phyloP scores from a whole-genome alignment of 64 coral and sea anemone species.

The Montipora foliosa region DNA sequence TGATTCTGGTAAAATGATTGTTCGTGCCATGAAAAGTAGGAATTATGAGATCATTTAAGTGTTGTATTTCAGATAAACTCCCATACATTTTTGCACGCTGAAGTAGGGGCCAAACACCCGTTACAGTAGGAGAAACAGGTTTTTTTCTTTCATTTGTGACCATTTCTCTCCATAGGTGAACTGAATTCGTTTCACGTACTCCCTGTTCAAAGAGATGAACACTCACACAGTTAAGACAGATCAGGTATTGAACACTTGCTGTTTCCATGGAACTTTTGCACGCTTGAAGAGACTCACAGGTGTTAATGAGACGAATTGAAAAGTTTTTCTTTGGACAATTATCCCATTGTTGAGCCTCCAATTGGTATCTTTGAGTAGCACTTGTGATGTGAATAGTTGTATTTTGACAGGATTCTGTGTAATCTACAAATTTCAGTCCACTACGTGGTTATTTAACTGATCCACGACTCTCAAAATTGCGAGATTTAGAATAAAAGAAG shows the following conservation, averaged over 20 bases:
- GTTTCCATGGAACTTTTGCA: neutral
- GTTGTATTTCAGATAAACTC: neutral
- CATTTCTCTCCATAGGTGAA: no score
- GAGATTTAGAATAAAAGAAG: no score
- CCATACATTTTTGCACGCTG: no score
- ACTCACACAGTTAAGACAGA: neutral
- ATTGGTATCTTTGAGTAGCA: neutral
- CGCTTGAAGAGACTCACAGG: neutral
- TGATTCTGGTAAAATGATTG: neutral
- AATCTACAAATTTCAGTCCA: no score
- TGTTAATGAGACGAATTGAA: neutral
- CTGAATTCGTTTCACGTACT: no score
- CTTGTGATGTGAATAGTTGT: neutral
- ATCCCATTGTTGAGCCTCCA: neutral
- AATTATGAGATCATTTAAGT: constrained; percentile 1
- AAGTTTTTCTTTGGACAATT: neutral
- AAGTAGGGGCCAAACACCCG: no score
- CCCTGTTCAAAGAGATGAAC: neutral
- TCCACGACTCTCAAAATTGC: no score
- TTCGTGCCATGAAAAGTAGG: neutral
- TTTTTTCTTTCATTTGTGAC: no score
- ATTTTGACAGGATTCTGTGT: no score
- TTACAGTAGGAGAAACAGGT: no score
- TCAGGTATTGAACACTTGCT: neutral
- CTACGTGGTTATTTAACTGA: no score